phyloP scores from a whole-genome alignment of 2,113 vertebrate species.

The Nerophis lumbriciformis region DNA sequence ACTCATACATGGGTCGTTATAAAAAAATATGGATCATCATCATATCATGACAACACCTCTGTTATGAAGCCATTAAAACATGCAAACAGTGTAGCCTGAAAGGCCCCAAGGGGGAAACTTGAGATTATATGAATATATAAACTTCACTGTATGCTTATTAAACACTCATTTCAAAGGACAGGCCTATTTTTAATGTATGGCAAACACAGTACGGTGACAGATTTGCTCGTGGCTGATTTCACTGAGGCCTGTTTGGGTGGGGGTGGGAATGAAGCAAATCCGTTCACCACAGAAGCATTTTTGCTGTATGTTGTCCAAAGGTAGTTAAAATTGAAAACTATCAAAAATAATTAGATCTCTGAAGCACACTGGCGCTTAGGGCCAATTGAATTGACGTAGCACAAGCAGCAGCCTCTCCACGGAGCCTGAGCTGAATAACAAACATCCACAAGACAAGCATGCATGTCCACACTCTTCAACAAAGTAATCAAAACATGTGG shows the following conservation, averaged over 20 bases:
- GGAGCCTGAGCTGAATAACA: conserved; percentile 71
- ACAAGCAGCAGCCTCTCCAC: conserved; percentile 67
- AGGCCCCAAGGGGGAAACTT: not conserved
- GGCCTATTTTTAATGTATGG: conserved; percentile 10
- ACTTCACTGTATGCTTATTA: not conserved
- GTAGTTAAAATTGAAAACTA: conserved; percentile 58
- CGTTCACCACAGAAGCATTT: conserved; percentile 19
- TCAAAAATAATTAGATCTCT: conserved; percentile 62
- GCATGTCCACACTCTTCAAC: conserved; percentile 41
- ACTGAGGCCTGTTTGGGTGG: conserved; percentile 6
- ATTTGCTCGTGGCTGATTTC: conserved; percentile 17
- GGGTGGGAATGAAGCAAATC: not conserved
- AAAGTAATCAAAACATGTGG: conserved; percentile 40
- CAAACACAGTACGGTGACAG: conserved; percentile 26
- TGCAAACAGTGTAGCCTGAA: conserved; percentile 4
- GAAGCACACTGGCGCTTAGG: conserved; percentile 62
- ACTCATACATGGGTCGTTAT: not conserved
- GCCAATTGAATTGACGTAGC: conserved; percentile 70
- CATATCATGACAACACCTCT: not conserved
- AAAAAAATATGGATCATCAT: conserved; percentile 4
- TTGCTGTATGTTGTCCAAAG: conserved; percentile 38
- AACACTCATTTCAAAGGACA: conserved; percentile 6
- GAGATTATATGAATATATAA: conserved; percentile 11
- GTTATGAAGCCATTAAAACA: conserved; percentile 1
- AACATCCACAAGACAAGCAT: conserved; percentile 65